These are phyloP conservation scores for Leptodactylus fuscus DNA, from an alignment of 2,113 vertebrate species.

Conservation along the genomic window DNA sequence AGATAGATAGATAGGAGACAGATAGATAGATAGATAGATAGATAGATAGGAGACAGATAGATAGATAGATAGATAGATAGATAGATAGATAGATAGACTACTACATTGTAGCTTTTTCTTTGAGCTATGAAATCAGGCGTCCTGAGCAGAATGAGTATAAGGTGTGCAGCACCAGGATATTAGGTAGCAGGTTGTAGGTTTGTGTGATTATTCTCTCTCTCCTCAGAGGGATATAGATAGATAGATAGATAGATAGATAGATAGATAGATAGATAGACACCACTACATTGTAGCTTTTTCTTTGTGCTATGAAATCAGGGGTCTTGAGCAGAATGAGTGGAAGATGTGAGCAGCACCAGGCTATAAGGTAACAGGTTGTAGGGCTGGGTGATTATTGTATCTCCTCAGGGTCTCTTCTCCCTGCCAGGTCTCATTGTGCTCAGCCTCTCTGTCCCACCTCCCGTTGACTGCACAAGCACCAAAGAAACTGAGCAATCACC, in stretches of 20 bases:
- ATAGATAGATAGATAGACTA: conserved; percentile 7
- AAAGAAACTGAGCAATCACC: background rate
- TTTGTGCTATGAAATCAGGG: background rate
- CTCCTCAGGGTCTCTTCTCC: background rate
- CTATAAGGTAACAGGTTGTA: conserved; percentile 26
- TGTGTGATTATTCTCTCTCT: too few relatives aligned
- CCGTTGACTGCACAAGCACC: background rate
- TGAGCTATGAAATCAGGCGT: too few relatives aligned
- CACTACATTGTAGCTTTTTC: background rate
- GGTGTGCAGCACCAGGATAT: too few relatives aligned
- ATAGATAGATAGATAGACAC: conserved; percentile 10
- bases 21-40: too few relatives aligned
- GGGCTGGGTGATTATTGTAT: background rate
- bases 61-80: conserved; percentile 13
- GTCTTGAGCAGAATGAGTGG: background rate
- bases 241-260: conserved; percentile 9
- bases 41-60: too few relatives aligned
- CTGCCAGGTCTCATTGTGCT: background rate
- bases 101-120: too few relatives aligned
- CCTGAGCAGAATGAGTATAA: too few relatives aligned
- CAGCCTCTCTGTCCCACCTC: background rate
- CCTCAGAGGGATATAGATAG: too few relatives aligned
- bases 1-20: too few relatives aligned
- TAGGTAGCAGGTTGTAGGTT: too few relatives aligned
- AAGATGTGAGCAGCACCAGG: background rate